Evolutionary conservation across 2,888 invertebrate genomes (phyloP).

Genomic region (Patella pellucida): DNA sequence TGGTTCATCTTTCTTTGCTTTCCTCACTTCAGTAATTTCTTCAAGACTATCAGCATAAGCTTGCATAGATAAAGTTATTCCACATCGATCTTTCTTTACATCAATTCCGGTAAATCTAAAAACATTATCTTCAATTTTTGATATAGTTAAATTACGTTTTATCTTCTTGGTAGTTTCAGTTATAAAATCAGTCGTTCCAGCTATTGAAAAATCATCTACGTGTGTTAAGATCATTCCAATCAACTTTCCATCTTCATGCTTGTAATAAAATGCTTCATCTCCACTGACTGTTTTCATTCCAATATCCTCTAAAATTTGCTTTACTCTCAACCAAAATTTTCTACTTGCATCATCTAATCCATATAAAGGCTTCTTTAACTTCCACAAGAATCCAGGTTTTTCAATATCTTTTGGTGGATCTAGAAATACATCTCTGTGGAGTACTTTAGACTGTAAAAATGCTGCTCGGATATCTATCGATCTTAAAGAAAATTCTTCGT

Average conservation of each 20-base stretch:
- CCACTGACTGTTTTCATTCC: constrained; percentile 6
- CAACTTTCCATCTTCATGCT: background rate
- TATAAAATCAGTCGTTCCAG: constrained; percentile 1
- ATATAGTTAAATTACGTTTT: background rate
- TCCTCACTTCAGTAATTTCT: background rate
- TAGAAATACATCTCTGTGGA: no score
- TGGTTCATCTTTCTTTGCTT: constrained; percentile 6
- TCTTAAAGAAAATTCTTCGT: background rate
- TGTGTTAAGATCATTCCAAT: constrained; percentile 1
- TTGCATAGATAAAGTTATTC: constrained; percentile 6
- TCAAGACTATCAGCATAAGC: constrained; percentile 6
- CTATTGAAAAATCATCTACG: background rate
- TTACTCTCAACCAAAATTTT: no score
- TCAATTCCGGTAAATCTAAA: background rate
- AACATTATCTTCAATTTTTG: background rate
- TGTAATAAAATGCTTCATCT: constrained; percentile 6
- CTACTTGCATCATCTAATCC: no score
- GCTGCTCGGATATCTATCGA: background rate
- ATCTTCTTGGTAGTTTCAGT: background rate
- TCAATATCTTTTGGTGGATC: no score
- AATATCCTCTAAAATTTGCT: no score
- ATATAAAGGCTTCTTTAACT: no score
- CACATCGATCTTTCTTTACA: background rate
- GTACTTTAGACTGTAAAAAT: no score
- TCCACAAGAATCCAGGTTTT: no score